Evolutionary conservation across 1,140 invertebrate genomes (phyloP).

Genomic region (Drosophila arizonae): DNA sequence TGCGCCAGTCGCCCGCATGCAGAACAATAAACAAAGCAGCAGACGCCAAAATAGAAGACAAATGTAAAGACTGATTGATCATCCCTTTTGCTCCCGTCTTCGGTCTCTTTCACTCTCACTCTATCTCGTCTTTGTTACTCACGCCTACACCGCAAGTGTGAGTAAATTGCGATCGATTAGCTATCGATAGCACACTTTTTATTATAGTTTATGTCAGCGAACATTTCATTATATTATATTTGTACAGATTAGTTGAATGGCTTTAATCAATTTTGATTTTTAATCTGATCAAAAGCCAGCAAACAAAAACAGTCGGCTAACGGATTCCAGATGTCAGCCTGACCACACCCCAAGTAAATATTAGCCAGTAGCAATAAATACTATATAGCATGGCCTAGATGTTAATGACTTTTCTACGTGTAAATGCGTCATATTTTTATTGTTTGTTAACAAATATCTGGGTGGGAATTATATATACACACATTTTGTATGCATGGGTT

Average conservation of each 20-base stretch:
- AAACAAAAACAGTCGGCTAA: conserved; percentile 20
- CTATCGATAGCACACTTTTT: conserved; percentile 17
- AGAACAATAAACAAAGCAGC: conserved; percentile 38
- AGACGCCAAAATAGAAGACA: conserved; percentile 5
- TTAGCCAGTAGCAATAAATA: conserved; percentile 32
- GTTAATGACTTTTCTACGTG: conserved; percentile 52
- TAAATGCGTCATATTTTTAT: conserved; percentile 50
- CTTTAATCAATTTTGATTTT: conserved; percentile 31
- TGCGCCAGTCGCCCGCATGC: conserved; percentile 17
- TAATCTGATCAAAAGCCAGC: conserved; percentile 34
- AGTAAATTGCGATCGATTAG: not conserved
- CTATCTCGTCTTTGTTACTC: not conserved
- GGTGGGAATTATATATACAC: not conserved
- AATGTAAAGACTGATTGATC: conserved; percentile 10
- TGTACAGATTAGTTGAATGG: conserved; percentile 10
- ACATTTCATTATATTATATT: not conserved
- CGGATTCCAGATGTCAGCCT: not conserved
- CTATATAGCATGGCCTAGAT: conserved; percentile 27
- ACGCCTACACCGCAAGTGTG: not conserved
- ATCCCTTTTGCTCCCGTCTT: not conserved
- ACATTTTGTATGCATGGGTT: not conserved
- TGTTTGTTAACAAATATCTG: conserved; percentile 33
- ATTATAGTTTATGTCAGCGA: not conserved
- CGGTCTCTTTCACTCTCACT: not conserved
- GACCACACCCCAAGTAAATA: conserved; percentile 41